Conservation (phyloP, 2,113 vertebrate species). For the Crotalus horridus region DNA sequence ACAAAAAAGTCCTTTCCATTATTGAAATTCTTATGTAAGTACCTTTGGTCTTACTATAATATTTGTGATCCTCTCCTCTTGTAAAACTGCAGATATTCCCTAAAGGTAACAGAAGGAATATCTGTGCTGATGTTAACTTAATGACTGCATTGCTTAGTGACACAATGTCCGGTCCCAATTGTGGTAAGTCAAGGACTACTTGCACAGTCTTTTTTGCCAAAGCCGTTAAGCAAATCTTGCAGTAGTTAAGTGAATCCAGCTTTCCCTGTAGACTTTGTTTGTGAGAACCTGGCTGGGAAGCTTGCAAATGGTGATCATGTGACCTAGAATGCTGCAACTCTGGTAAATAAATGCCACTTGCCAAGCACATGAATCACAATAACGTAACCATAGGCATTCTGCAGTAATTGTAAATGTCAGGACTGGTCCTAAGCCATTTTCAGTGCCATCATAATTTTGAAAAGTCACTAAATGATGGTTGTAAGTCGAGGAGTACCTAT, state of each 20-base stretch:
- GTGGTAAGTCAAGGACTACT: not conserved
- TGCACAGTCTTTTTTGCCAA: not conserved
- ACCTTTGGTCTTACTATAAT: not conserved
- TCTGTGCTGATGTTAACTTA: not conserved
- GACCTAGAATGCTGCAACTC: not conserved
- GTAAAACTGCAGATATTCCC: not conserved
- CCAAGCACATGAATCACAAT: not conserved
- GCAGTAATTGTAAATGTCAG: not conserved
- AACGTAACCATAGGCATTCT: not conserved
- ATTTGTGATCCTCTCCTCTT: not conserved
- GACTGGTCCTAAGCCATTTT: not conserved
- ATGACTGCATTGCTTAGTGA: not conserved
- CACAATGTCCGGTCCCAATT: not conserved
- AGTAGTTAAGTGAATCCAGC: not conserved
- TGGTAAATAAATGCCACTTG: not conserved
- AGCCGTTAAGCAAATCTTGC: not conserved
- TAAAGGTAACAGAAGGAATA: not conserved
- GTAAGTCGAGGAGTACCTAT: not conserved
- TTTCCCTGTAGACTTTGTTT: not conserved
- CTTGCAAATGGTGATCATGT: not conserved
- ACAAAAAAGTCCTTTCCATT: not conserved
- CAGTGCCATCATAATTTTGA: not conserved
- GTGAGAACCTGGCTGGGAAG: not conserved
- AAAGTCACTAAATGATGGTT: not conserved
- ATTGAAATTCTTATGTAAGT: not conserved